A percentile compares a stretch with the other conserved stretches of the same genome.
Evolutionary conservation across 30 jellyfish, hydroid and myxozoan genomes (phyloP).

Genomic region (Aurelia sp.): DNA sequence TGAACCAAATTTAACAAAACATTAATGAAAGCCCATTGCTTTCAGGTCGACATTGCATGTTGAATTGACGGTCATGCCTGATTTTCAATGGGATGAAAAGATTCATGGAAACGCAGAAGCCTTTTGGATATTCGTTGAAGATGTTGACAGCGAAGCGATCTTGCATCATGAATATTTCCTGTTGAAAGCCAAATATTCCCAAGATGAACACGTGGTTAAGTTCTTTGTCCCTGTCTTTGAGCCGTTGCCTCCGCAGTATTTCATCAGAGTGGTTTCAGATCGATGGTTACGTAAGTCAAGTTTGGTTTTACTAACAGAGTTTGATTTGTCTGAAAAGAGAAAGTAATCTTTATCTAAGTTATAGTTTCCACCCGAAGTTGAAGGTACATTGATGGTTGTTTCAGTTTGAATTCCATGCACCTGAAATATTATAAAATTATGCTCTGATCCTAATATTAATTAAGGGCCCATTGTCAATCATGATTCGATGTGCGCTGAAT

Average conservation of each 20-base stretch:
- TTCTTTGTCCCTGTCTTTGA: slow-evolving; percentile 98
- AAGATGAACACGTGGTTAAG: slow-evolving; percentile 96
- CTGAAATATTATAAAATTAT: too few relatives aligned
- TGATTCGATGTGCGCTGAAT: too few relatives aligned
- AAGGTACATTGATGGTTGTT: too few relatives aligned
- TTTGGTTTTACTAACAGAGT: not conserved
- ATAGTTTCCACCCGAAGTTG: too few relatives aligned
- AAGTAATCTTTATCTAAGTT: too few relatives aligned
- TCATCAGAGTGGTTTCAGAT: slow-evolving; percentile 96
- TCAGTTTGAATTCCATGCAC: too few relatives aligned
- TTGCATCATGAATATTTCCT: slow-evolving; percentile 97
- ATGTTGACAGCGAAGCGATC: slow-evolving; percentile 97
- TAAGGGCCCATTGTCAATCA: too few relatives aligned
- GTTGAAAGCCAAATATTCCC: slow-evolving; percentile 92
- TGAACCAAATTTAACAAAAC: too few relatives aligned
- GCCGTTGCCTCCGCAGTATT: slow-evolving; percentile 99
- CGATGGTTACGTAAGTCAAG: slow-evolving; percentile 92
- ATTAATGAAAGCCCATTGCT: not conserved
- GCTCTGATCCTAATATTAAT: too few relatives aligned
- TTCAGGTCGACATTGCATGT: slow-evolving; percentile 89
- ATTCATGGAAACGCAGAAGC: slow-evolving; percentile 99
- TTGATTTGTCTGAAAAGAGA: too few relatives aligned
- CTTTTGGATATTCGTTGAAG: slow-evolving; percentile 98
- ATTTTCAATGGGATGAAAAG: slow-evolving; percentile 98
- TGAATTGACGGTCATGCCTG: slow-evolving; percentile 97